These are phyloP conservation scores for Merodon equestris DNA, from an alignment of 2,888 invertebrate species.

Conservation along the genomic window DNA sequence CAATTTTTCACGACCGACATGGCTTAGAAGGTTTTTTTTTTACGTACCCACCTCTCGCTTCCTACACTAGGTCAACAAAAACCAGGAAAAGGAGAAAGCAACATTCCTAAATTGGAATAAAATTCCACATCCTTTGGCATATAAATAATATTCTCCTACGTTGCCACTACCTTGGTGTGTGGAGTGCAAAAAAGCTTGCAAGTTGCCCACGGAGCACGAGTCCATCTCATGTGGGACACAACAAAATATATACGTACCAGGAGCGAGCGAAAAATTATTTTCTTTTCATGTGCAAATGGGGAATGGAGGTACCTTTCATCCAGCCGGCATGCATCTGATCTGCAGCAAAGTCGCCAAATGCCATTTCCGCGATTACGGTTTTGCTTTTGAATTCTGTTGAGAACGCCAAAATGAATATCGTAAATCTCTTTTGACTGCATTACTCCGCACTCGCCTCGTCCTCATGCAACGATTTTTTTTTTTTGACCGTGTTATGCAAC, in stretches of 20 bases:
- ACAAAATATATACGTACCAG: no score
- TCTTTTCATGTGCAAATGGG: slow-evolving; percentile 47
- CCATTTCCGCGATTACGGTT: slow-evolving; percentile 9
- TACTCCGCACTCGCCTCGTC: slow-evolving; percentile 22
- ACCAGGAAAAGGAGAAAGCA: no score
- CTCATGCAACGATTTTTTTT: no score
- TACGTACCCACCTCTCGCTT: no score
- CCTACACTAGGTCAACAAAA: no score
- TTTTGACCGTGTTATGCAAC: no score
- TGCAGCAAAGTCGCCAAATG: slow-evolving; percentile 9
- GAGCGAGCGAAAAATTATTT: slow-evolving; percentile 2
- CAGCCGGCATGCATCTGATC: slow-evolving; percentile 33
- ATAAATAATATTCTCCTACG: slow-evolving; percentile 23
- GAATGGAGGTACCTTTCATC: slow-evolving; percentile 28
- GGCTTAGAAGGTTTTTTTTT: no score
- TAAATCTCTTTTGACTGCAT: slow-evolving; percentile 64
- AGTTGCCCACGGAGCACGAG: no score
- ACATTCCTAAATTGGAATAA: not conserved
- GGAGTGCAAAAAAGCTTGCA: slow-evolving; percentile 1
- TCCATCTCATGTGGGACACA: no score
- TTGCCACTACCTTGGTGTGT: slow-evolving; percentile 14
- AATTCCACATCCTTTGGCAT: slow-evolving; percentile 9
- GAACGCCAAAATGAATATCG: slow-evolving; percentile 64
- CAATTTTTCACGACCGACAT: no score
- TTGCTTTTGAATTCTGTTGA: slow-evolving; percentile 30